Evolutionary conservation across 2,797 vertebrate genomes (phyloP).

Genomic region (Squalus acanthias): DNA sequence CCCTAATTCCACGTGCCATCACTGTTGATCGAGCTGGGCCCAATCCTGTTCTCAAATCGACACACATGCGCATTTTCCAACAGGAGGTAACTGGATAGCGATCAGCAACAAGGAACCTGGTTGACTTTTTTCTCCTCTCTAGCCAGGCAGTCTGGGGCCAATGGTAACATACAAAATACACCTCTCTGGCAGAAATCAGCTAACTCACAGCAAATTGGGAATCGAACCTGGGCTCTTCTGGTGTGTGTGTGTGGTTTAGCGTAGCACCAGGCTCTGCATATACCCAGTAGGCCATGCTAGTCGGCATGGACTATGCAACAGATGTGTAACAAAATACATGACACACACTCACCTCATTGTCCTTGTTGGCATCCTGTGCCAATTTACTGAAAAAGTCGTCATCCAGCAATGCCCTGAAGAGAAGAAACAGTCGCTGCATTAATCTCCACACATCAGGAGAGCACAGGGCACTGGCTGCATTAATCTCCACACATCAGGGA

Average conservation of each 20-base stretch:
- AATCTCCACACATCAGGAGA: no score
- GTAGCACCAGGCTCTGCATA: not conserved
- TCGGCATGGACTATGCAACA: not conserved
- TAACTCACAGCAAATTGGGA: not conserved
- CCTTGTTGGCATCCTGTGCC: conserved; percentile 54
- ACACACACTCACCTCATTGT: conserved; percentile 47
- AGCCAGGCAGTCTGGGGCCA: not conserved
- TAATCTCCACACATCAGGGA: not conserved
- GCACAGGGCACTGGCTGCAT: no score
- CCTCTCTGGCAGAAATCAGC: not conserved
- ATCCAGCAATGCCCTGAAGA: conserved; percentile 59
- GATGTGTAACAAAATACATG: not conserved
- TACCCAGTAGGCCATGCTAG: not conserved
- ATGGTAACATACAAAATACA: not conserved
- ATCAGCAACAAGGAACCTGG: not conserved
- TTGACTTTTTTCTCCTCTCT: not conserved
- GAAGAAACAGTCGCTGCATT: not conserved
- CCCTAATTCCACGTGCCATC: no score
- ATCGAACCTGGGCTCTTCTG: no score
- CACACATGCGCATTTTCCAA: not conserved
- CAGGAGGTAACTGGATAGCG: not conserved
- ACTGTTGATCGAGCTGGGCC: no score
- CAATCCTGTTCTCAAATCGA: no score
- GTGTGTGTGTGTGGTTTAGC: not conserved
- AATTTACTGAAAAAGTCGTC: conserved; percentile 62